Evolutionary conservation across 1,140 invertebrate genomes (phyloP), one percentile per base, ranked within the genome.

Genomic region (Sycophaga agraensis): DNA sequence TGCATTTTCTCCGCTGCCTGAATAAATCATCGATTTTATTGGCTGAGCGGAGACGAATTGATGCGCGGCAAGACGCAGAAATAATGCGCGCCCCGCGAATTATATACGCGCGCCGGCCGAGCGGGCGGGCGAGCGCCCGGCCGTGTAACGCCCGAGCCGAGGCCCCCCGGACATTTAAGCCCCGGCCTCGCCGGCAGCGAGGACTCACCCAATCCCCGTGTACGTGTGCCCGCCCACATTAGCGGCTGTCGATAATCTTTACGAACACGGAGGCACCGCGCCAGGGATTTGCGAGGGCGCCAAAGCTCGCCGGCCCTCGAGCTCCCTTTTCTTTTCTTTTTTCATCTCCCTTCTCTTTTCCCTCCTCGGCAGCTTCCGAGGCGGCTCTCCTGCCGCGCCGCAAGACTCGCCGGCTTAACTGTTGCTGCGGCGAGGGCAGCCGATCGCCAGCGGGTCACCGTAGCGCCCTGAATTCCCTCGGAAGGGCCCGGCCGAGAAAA

Each of bases 1-100:
- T 31, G 31, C 43, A 55, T 42, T 55, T 55, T 55, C 26, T 19
- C 12, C 8, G 8, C 2, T 11, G 12, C 46, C 11, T 34, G 17
- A 42, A 55, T 43, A 43, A 19, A 43, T 43, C 43, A 55, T 55
- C 40, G 51, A 55, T 55, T 43, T 17, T 26, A 26, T 26, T 26
- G 12, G 24, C 17, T 17, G 24, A n/a, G n/a, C n/a, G n/a, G n/a
- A n/a, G n/a, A n/a, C n/a, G n/a, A n/a, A n/a, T n/a, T n/a, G n/a
- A n/a, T n/a, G n/a, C n/a, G n/a, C n/a, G n/a, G n/a, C n/a, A n/a
- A n/a, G n/a, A n/a, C n/a, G n/a, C n/a, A n/a, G n/a, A n/a, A n/a
- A n/a, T n/a, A n/a, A n/a, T n/a, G n/a, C n/a, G n/a, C n/a, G n/a
- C n/a, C n/a, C n/a, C n/a, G n/a, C n/a, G n/a, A n/a, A n/a, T n/a